phyloP scores from a whole-genome alignment of 2,797 vertebrate species.

The Arvicola amphibius region DNA sequence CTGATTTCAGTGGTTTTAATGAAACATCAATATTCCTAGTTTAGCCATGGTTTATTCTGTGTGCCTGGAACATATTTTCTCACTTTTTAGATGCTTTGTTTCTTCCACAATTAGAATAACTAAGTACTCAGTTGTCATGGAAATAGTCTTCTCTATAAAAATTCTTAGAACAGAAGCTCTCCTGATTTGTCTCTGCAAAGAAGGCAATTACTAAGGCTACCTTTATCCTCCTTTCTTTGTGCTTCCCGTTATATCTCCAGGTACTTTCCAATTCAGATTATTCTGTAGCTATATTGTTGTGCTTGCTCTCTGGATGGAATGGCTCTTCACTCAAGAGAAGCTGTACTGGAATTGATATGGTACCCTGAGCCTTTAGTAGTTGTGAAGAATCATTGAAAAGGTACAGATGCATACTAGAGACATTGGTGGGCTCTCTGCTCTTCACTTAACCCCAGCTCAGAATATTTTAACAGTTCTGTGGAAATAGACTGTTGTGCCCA shows the following conservation, averaged over 20 bases:
- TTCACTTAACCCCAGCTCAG: slow-evolving; percentile 17
- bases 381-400: slow-evolving; percentile 36
- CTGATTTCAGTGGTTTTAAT: slow-evolving; percentile 70
- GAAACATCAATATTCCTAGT: slow-evolving; percentile 46
- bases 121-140: slow-evolving; percentile 88
- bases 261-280: slow-evolving; percentile 49
- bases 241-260: neutral
- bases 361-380: neutral
- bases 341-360: slow-evolving; percentile 21
- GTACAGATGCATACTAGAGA: neutral
- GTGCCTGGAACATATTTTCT: slow-evolving; percentile 81
- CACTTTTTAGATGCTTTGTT: slow-evolving; percentile 84
- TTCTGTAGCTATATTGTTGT: slow-evolving; percentile 2
- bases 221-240: slow-evolving; percentile 68
- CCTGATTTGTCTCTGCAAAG: slow-evolving; percentile 80
- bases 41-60: slow-evolving; percentile 74
- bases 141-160: slow-evolving; percentile 84
- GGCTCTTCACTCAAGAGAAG: slow-evolving; percentile 42
- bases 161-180: slow-evolving; percentile 83
- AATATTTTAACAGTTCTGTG: slow-evolving; percentile 21
- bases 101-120: slow-evolving; percentile 86
- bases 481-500: neutral
- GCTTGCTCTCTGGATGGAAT: slow-evolving; percentile 48
- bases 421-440: slow-evolving; percentile 20
- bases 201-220: slow-evolving; percentile 73